These are phyloP conservation scores for Ethmia dodecea DNA, from an alignment of 2,888 invertebrate genomes.

Conservation along the genomic window DNA sequence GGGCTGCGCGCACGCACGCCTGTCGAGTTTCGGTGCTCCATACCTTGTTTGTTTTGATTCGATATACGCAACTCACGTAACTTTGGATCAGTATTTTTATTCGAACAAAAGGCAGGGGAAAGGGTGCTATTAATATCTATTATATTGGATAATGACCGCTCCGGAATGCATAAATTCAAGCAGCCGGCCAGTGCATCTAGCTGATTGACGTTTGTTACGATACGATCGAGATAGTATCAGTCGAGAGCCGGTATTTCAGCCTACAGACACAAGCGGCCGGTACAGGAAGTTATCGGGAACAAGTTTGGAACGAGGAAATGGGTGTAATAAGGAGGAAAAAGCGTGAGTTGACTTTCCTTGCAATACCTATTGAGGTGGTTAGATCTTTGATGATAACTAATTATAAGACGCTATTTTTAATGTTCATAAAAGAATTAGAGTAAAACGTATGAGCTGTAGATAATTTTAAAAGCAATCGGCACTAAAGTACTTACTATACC, in stretches of 20 bases:
- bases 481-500: too few relatives aligned
- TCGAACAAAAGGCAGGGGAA: background rate
- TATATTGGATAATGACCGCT: constrained; percentile 57
- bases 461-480: too few relatives aligned
- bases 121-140: constrained; percentile 16
- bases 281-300: constrained; percentile 43
- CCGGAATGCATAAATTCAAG: constrained; percentile 56
- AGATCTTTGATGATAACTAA: too few relatives aligned
- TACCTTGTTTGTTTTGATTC: constrained; percentile 45
- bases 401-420: too few relatives aligned
- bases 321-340: constrained; percentile 71
- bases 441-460: too few relatives aligned
- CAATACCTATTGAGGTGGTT: too few relatives aligned
- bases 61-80: background rate
- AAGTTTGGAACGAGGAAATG: constrained; percentile 52
- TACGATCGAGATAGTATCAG: constrained; percentile 39
- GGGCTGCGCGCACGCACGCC: constrained; percentile 59
- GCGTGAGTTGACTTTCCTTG: constrained; percentile 61
- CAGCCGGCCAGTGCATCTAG: constrained; percentile 42
- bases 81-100: constrained; percentile 2
- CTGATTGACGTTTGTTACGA: constrained; percentile 53
- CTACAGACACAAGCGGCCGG: constrained; percentile 32
- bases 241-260: constrained; percentile 35
- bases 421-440: too few relatives aligned
- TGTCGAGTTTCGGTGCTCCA: constrained; percentile 17